Percentiles rank a stretch among this genome's conserved stretches.
phyloP scores from a whole-genome alignment of 2,888 invertebrate genomes.

The Hetaerina titia region DNA sequence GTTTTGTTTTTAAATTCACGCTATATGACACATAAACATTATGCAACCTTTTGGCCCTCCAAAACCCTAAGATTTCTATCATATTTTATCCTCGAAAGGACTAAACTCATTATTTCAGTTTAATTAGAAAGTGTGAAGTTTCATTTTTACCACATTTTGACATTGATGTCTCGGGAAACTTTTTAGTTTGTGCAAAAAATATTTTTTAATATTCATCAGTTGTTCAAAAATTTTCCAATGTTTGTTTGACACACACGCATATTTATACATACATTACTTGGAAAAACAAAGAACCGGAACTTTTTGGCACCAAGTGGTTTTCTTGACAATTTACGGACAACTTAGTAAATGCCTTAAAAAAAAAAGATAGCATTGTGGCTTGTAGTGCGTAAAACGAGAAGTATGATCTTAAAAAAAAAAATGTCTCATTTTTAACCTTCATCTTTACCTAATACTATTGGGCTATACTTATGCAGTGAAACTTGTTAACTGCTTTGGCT shows the following conservation, averaged over 20 bases:
- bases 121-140: not conserved
- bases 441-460: not conserved
- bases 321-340: not conserved
- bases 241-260: not conserved
- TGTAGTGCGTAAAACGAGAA: not conserved
- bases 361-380: not conserved
- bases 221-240: not conserved
- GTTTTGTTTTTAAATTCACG: not conserved
- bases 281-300: not conserved
- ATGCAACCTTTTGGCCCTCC: not conserved
- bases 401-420: not conserved
- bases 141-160: not conserved
- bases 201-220: not conserved
- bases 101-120: not conserved
- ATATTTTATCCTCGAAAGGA: too few species aligned
- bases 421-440: not conserved
- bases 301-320: not conserved
- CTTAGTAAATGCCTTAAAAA: not conserved
- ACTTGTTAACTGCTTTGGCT: not conserved
- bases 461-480: not conserved
- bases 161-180: not conserved
- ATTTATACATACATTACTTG: not conserved
- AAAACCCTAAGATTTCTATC: too few species aligned
- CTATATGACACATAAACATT: not conserved
- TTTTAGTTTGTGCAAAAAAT: not conserved